Conservation (phyloP, 2,797 vertebrate genomes). For the Ataeniobius toweri region DNA sequence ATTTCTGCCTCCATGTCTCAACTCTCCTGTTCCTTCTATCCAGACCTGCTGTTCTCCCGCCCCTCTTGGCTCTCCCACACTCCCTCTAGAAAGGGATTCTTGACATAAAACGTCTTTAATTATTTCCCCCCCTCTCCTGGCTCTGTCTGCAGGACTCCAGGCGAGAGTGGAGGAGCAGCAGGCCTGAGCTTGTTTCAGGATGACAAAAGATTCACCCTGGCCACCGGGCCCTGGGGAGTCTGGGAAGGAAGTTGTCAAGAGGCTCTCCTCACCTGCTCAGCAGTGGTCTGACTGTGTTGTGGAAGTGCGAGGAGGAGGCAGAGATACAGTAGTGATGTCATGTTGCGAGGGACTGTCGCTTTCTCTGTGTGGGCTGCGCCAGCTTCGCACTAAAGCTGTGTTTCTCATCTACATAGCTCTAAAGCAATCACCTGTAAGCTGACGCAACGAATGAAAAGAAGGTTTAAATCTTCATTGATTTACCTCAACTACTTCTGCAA, state of each 20-base stretch:
- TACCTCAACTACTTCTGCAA: neutral
- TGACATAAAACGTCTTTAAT: constrained; percentile 92
- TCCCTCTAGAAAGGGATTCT: constrained; percentile 82
- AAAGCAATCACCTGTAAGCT: constrained; percentile 20
- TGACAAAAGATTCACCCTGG: constrained; percentile 77
- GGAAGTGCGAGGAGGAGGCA: constrained; percentile 53
- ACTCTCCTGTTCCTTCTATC: constrained; percentile 39
- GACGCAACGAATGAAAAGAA: neutral
- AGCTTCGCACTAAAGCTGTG: constrained; percentile 54
- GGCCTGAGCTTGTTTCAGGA: constrained; percentile 78
- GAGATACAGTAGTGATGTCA: constrained; percentile 36
- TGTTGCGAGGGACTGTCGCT: constrained; percentile 53
- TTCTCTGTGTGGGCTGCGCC: constrained; percentile 61
- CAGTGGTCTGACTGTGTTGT: constrained; percentile 69
- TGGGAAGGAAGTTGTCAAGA: constrained; percentile 77
- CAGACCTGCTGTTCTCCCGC: constrained; percentile 44
- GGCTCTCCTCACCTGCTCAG: constrained; percentile 76
- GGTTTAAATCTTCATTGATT: neutral
- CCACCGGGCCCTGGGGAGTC: constrained; percentile 68
- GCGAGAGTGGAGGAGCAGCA: constrained; percentile 73
- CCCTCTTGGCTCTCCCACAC: constrained; percentile 64
- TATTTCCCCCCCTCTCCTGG: constrained; percentile 81
- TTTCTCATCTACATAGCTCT: constrained; percentile 48
- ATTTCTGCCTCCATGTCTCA: constrained; percentile 53
- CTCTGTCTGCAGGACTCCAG: constrained; percentile 76